Evolutionary conservation across 2,888 invertebrate species (phyloP).

Genomic region (Apomyelois bistriatella): DNA sequence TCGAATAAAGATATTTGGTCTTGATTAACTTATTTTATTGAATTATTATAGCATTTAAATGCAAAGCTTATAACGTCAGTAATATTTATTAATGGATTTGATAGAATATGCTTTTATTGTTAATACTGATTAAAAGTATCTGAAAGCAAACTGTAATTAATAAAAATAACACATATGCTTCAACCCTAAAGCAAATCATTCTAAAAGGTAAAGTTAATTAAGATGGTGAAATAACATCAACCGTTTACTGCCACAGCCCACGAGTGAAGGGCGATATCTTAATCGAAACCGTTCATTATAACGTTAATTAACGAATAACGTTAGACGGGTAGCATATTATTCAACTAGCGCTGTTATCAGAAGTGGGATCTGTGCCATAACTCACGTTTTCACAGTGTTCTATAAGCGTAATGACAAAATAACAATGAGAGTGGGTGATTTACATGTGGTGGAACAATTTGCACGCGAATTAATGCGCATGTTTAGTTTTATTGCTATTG

Average conservation of each 20-base stretch:
- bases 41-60: too few species aligned
- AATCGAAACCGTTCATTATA: constrained; percentile 7
- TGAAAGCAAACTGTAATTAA: too few species aligned
- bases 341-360: constrained; percentile 14
- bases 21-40: too few species aligned
- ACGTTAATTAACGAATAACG: constrained; percentile 13
- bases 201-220: neutral
- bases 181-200: neutral
- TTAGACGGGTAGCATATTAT: constrained; percentile 22
- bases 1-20: too few species aligned
- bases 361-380: constrained; percentile 23
- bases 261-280: neutral
- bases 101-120: too few species aligned
- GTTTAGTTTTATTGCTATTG: constrained; percentile 16
- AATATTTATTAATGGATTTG: too few species aligned
- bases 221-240: neutral
- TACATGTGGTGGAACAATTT: constrained; percentile 25
- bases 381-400: constrained; percentile 35
- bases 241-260: neutral
- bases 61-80: too few species aligned
- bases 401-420: constrained; percentile 49
- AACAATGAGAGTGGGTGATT: constrained; percentile 45
- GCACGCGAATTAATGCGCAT: constrained; percentile 10
- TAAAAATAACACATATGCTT: neutral
- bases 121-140: too few species aligned